Evolutionary conservation across 2,888 invertebrate genomes (phyloP), one percentile per base, ranked within the genome.

Genomic region (Drosophila nr. fundita): DNA sequence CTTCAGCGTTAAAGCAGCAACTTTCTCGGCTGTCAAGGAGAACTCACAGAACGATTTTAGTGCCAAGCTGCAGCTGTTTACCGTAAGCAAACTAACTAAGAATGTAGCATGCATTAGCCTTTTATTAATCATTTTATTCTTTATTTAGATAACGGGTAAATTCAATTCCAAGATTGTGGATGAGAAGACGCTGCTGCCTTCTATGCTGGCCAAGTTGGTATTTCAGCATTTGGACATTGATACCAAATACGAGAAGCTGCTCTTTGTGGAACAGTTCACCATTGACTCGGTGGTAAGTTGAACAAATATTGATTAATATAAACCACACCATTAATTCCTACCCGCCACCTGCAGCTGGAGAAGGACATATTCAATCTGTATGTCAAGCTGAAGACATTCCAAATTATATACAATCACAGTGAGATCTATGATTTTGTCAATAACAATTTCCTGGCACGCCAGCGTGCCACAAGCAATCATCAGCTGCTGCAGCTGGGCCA

Each of bases 1-100:
- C 88, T 94, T 96, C 82, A 96, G 95, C 92, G 94, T 97, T 82
- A 96, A 96, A 84, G 95, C 95, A 78, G 96, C 96, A 1, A 95
- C 94, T 34, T 93, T 97, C 67, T 95, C 94, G 50, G 96, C 96
- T 49, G 95, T 95, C 15, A 95, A 95, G 84, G 96, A 96, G 89
- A 95, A 95, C 81, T 95, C 95, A 4, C 94, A 95, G 83, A 95
- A 95, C 40, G 96, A 96, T 88, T 96, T 96, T 82, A 95, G 95
- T 89, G 95, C 96, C 69, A 95, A 95, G 49, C 93, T 96, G 81
- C 95, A 95, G 85, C 94, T 95, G 78, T 94, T 96, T 87, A 95
- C 95, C 87, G 94, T 96, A 88, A 94, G 94, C 65, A 40, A 13
- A 40, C 15, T 13, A 42, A 1, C 11, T 27, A 8, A 13, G 4